Evolutionary conservation across 2,113 vertebrate genomes (phyloP).

Genomic region (Coptodon rendalli): DNA sequence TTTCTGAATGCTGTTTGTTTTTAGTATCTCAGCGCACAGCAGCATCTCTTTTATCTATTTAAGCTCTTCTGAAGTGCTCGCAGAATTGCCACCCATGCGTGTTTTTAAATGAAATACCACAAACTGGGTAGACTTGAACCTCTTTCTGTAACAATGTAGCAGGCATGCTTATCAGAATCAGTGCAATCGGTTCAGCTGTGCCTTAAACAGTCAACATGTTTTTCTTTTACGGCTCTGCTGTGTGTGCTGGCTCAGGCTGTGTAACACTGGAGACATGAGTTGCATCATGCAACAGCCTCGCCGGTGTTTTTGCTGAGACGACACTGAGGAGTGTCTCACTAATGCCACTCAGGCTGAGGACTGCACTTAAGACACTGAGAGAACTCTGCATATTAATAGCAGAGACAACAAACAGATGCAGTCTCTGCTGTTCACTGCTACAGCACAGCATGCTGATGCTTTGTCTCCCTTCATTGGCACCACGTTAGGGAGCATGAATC

Average conservation of each 20-base stretch:
- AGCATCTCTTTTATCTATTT: neutral
- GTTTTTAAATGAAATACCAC: neutral
- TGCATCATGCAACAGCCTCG: constrained; percentile 28
- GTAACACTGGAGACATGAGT: neutral
- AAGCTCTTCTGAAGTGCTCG: neutral
- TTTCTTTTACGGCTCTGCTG: neutral
- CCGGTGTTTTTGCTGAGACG: constrained; percentile 4
- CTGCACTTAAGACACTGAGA: neutral
- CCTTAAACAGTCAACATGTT: neutral
- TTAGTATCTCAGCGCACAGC: neutral
- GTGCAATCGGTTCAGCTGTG: neutral
- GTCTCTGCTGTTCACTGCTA: neutral
- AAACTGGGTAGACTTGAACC: neutral
- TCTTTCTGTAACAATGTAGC: neutral
- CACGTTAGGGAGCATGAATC: neutral
- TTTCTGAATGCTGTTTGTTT: neutral
- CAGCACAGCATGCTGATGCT: neutral
- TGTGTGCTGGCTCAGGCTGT: neutral
- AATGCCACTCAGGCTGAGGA: neutral
- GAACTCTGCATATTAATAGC: neutral
- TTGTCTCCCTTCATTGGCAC: neutral
- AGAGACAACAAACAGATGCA: neutral
- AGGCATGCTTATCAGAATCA: neutral
- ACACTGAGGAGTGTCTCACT: neutral
- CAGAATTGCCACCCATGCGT: accelerated